Conservation (phyloP, 2,888 invertebrate species). For the Amorpha juglandis region DNA sequence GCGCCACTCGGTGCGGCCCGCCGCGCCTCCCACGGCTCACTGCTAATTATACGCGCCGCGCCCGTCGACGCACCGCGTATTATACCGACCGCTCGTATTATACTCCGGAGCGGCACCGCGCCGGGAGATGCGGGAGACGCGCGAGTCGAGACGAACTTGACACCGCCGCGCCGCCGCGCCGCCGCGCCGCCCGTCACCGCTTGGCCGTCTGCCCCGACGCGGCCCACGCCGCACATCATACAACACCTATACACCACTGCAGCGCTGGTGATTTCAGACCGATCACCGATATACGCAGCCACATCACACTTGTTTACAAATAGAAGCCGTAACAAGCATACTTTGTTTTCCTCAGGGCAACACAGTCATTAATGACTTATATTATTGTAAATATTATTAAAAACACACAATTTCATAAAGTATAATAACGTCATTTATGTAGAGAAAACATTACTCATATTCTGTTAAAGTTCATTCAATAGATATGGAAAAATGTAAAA, state of each 20-base stretch:
- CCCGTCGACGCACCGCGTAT: constrained; percentile 47
- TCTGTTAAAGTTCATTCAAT: too few relatives aligned
- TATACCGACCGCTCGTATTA: constrained; percentile 41
- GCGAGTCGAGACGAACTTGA: constrained; percentile 48
- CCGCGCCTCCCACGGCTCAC: constrained; percentile 81
- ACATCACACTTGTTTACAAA: constrained; percentile 29
- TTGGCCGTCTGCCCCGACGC: constrained; percentile 19
- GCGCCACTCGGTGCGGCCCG: constrained; percentile 72
- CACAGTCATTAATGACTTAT: background rate
- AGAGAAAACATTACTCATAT: too few relatives aligned
- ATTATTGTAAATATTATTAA: background rate
- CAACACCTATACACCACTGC: constrained; percentile 29
- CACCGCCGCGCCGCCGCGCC: constrained; percentile 37
- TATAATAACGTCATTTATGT: too few relatives aligned
- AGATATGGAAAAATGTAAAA: too few relatives aligned
- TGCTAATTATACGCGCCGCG: constrained; percentile 74
- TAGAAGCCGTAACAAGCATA: background rate
- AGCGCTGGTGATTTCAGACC: constrained; percentile 37
- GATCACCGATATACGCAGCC: constrained; percentile 45
- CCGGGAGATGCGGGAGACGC: constrained; percentile 36
- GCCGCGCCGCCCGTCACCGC: constrained; percentile 37
- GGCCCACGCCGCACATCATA: constrained; percentile 28
- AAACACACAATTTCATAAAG: background rate
- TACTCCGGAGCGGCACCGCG: constrained; percentile 49
- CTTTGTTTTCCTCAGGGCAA: constrained; percentile 9